These are phyloP conservation scores for Lontra canadensis DNA, from an alignment of 2,113 vertebrate species.

Conservation along the genomic window DNA sequence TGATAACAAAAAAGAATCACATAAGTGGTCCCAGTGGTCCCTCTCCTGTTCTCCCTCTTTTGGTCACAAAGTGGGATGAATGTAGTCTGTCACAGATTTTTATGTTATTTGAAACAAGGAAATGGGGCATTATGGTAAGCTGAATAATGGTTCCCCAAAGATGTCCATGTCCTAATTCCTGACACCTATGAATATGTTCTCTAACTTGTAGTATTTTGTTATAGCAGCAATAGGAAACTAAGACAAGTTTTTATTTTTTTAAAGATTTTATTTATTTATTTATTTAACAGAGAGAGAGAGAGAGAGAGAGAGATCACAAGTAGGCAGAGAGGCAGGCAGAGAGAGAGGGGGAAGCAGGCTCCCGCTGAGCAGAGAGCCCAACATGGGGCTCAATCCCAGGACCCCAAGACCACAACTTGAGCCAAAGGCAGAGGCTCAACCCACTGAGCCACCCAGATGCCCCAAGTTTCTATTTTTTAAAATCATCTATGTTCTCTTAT, in stretches of 20 bases:
- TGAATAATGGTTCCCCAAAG: neutral
- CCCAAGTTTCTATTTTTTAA: neutral
- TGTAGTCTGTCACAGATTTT: neutral
- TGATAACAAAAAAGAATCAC: neutral
- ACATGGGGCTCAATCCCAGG: no score
- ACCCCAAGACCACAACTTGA: no score
- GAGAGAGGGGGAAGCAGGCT: no score
- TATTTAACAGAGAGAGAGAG: no score
- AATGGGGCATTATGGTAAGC: neutral
- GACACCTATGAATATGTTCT: neutral
- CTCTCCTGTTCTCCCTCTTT: neutral
- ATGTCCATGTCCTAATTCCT: neutral
- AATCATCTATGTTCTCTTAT: neutral
- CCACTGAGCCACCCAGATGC: no score
- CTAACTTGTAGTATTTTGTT: neutral
- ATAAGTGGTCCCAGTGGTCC: neutral
- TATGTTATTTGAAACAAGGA: neutral
- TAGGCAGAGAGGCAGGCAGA: no score
- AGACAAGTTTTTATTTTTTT: neutral
- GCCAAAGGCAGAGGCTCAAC: no score
- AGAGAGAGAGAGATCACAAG: no score
- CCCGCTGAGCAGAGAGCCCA: no score
- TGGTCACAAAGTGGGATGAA: neutral
- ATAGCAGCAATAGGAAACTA: neutral
- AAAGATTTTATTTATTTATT: no score